Percentiles rank a stretch among this genome's conserved stretches.
phyloP scores from a whole-genome alignment of 2,888 invertebrate genomes.

The Nephrotoma guestfalica region DNA sequence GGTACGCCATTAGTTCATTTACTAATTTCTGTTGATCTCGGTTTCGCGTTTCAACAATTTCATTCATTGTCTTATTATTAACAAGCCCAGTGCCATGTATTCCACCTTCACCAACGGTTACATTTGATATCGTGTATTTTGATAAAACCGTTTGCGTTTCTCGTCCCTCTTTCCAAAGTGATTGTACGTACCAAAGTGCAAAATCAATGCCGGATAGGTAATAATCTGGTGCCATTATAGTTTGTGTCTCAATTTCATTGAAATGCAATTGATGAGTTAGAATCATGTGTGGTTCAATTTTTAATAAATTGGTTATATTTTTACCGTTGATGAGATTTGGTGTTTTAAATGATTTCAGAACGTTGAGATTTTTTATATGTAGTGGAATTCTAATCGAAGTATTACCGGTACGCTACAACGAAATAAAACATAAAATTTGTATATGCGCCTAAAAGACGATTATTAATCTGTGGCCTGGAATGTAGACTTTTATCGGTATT shows the following conservation, averaged over 20 bases:
- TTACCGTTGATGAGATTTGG: constrained; percentile 26
- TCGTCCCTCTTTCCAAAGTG: constrained; percentile 23
- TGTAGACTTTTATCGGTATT: too few species aligned
- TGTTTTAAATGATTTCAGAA: constrained; percentile 23
- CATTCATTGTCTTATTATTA: constrained; percentile 18
- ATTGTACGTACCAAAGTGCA: constrained; percentile 29
- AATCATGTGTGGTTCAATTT: constrained; percentile 20
- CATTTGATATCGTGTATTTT: constrained; percentile 33
- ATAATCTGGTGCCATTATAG: constrained; percentile 18
- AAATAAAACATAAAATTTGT: constrained; percentile 10
- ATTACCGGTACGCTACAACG: constrained; percentile 20
- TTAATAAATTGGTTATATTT: constrained; percentile 27
- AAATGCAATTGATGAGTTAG: constrained; percentile 9
- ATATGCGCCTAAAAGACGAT: neutral
- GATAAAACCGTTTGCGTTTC: constrained; percentile 31
- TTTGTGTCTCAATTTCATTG: constrained; percentile 15
- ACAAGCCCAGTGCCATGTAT: constrained; percentile 24
- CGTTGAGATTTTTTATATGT: constrained; percentile 26
- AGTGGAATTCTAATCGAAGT: constrained; percentile 32
- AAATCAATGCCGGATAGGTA: constrained; percentile 30
- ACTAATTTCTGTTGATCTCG: neutral
- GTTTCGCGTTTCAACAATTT: constrained; percentile 15
- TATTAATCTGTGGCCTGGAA: neutral
- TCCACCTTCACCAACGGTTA: constrained; percentile 25
- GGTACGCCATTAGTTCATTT: neutral